A percentile compares a stretch with the other conserved stretches of the same genome.
These are phyloP conservation scores for Epinephelus malabaricus DNA, from an alignment of 2,797 vertebrate genomes.

Conservation along the genomic window DNA sequence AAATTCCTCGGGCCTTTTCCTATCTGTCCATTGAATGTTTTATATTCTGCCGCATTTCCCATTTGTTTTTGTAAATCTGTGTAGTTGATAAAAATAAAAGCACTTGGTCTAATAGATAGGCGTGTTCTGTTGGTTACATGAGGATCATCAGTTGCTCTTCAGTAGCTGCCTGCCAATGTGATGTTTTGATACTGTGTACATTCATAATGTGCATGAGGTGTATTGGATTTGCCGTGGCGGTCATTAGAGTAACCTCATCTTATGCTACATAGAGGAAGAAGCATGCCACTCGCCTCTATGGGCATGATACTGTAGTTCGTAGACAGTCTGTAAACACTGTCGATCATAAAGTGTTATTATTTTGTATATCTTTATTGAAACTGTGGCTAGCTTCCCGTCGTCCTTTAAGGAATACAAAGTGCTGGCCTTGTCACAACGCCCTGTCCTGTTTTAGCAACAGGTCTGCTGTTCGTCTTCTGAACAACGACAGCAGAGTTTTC, in stretches of 20 bases:
- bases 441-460: constrained; percentile 28
- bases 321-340: constrained; percentile 70
- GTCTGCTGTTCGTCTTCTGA: constrained; percentile 24
- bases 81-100: constrained; percentile 49
- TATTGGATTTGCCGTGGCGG: constrained; percentile 70
- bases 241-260: constrained; percentile 61
- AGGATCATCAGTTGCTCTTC: constrained; percentile 66
- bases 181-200: constrained; percentile 77
- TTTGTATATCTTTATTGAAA: constrained; percentile 70
- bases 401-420: constrained; percentile 22
- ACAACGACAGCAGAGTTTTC: constrained; percentile 26
- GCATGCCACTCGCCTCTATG: constrained; percentile 74
- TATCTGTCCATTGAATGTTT: constrained; percentile 69
- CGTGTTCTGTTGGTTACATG: constrained; percentile 59
- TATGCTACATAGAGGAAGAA: constrained; percentile 61
- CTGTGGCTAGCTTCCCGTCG: constrained; percentile 43
- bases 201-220: constrained; percentile 78
- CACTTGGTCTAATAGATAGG: constrained; percentile 68
- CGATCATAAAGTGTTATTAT: constrained; percentile 69
- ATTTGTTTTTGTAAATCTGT: constrained; percentile 67
- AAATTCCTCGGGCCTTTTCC: constrained; percentile 60
- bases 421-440: constrained; percentile 30
- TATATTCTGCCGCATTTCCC: constrained; percentile 63
- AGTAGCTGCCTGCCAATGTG: constrained; percentile 78
- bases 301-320: constrained; percentile 69